Conservation (phyloP, 2,888 invertebrate genomes). For the Agonopterix alstromeriana region DNA sequence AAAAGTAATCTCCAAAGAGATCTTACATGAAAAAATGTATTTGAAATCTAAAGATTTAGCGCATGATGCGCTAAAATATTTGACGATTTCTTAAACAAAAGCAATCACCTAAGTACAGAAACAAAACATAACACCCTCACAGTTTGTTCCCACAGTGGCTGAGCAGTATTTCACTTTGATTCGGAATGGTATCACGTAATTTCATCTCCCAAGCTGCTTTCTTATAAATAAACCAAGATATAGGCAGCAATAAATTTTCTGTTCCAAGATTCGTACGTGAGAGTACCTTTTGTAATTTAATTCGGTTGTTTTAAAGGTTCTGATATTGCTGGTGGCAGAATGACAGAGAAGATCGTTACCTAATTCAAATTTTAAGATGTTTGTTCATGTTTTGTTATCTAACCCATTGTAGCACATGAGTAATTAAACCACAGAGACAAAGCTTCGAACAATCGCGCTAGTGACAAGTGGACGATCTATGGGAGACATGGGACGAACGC, state of each 20-base stretch:
- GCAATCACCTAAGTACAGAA: slow-evolving; percentile 16
- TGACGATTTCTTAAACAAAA: slow-evolving; percentile 3
- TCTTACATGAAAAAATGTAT: no score
- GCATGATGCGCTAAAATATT: no score
- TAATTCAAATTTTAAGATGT: background rate
- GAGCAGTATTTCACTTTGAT: slow-evolving; percentile 62
- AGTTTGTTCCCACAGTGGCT: slow-evolving; percentile 13
- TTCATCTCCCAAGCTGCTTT: slow-evolving; percentile 70
- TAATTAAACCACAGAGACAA: no score
- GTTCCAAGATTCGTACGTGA: slow-evolving; percentile 57
- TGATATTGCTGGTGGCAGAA: slow-evolving; percentile 36
- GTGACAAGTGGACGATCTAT: no score
- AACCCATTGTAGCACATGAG: background rate
- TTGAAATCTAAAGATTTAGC: no score
- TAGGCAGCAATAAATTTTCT: slow-evolving; percentile 70
- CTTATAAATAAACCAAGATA: slow-evolving; percentile 75
- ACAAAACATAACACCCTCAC: slow-evolving; percentile 20
- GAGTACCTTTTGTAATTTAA: slow-evolving; percentile 59
- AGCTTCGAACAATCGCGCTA: no score
- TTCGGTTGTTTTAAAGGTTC: slow-evolving; percentile 58
- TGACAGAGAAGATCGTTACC: background rate
- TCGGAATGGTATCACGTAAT: slow-evolving; percentile 75
- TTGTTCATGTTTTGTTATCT: background rate
- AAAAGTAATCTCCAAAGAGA: no score
- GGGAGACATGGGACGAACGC: no score